phyloP scores from a whole-genome alignment of 2,888 invertebrate genomes.

The Conus canariensis region DNA sequence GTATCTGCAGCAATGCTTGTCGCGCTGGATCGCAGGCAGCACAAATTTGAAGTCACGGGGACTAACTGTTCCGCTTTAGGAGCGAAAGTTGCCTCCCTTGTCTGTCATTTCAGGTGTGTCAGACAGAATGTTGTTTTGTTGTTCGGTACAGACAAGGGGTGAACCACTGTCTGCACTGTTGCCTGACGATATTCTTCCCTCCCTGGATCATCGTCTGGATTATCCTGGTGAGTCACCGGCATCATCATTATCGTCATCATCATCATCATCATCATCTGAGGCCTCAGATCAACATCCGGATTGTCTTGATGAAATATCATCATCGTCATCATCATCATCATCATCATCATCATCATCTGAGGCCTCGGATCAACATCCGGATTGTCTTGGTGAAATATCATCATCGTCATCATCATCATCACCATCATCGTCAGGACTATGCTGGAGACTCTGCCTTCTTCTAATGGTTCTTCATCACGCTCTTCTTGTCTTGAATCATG shows the following conservation, averaged over 20 bases:
- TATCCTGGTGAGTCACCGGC: conserved; percentile 38
- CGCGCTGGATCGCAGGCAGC: too few species aligned
- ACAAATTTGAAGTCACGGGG: too few species aligned
- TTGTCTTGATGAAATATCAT: background rate
- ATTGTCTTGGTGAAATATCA: background rate
- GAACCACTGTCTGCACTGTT: conserved; percentile 45
- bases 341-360: background rate
- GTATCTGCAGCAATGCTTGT: too few species aligned
- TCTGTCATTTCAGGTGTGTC: too few species aligned
- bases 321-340: background rate
- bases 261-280: background rate
- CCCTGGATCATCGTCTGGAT: conserved; percentile 50
- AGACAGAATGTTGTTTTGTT: too few species aligned
- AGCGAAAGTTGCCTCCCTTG: too few species aligned
- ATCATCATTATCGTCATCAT: background rate
- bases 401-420: too few species aligned
- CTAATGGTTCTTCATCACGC: too few species aligned
- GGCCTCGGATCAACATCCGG: background rate
- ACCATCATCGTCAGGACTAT: too few species aligned
- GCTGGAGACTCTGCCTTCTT: too few species aligned
- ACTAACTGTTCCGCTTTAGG: too few species aligned
- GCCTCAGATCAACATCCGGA: background rate
- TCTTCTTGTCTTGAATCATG: too few species aligned
- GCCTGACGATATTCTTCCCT: conserved; percentile 44
- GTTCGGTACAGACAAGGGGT: conserved; percentile 34